phyloP scores from a whole-genome alignment of 92 coral and sea anemone species.

The Parazoanthus darwini region DNA sequence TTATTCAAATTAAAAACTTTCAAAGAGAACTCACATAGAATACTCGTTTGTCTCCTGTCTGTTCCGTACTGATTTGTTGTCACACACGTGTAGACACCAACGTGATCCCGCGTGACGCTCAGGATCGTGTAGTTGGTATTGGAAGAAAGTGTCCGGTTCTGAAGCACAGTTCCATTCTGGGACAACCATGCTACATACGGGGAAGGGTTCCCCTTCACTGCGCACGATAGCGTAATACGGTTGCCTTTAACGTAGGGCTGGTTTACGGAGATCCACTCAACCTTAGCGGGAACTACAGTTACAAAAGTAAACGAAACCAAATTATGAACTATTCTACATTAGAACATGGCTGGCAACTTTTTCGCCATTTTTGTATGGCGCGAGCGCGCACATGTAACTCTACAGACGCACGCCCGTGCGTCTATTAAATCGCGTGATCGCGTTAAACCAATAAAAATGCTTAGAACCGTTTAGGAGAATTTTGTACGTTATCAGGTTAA shows the following conservation, averaged over 20 bases:
- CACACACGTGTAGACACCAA: slow-evolving; percentile 49
- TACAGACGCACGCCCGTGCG: too few species aligned
- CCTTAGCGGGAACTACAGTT: slow-evolving; percentile 50
- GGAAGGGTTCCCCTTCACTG: slow-evolving; percentile 52
- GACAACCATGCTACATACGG: slow-evolving; percentile 52
- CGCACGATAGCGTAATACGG: slow-evolving; percentile 44
- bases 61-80: slow-evolving; percentile 41
- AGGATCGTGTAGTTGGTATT: slow-evolving; percentile 43
- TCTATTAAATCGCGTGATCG: too few species aligned
- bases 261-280: slow-evolving; percentile 49
- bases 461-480: too few species aligned
- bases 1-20: too few species aligned
- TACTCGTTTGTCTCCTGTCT: slow-evolving; percentile 35
- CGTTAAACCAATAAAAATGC: too few species aligned
- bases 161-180: slow-evolving; percentile 54
- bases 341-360: too few species aligned
- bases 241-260: slow-evolving; percentile 49
- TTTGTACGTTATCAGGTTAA: too few species aligned
- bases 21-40: slow-evolving; percentile 41
- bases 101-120: slow-evolving; percentile 27
- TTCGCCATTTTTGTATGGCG: too few species aligned
- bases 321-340: too few species aligned
- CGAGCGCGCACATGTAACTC: too few species aligned
- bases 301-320: not conserved
- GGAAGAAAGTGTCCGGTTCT: slow-evolving; percentile 39